These are phyloP conservation scores for Callospermophilus lateralis DNA, from an alignment of 2,113 vertebrate genomes.

Conservation along the genomic window DNA sequence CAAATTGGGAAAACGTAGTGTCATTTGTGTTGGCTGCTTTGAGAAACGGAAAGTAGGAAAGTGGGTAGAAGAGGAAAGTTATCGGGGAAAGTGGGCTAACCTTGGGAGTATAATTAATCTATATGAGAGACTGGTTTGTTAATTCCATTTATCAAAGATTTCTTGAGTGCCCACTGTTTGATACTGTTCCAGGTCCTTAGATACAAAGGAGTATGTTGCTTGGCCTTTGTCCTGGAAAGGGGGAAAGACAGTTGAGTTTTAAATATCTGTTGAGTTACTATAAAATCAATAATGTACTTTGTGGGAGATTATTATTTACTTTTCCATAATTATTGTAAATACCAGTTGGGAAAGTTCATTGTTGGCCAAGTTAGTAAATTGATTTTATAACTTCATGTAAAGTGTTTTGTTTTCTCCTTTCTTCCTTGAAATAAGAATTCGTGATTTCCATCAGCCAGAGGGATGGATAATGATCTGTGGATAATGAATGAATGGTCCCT, in stretches of 20 bases:
- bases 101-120: background rate
- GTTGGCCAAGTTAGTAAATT: background rate
- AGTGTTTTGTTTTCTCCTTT: constrained; percentile 14
- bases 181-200: background rate
- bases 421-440: constrained; percentile 9
- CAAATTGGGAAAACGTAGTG: background rate
- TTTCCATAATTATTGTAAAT: background rate
- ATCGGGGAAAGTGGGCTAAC: too few relatives aligned
- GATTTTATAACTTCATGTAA: constrained; percentile 21
- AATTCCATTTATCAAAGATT: background rate
- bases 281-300: background rate
- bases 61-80: background rate
- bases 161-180: background rate
- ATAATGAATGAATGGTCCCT: background rate
- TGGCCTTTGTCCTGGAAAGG: background rate
- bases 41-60: background rate
- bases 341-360: background rate
- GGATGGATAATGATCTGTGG: background rate
- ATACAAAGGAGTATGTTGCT: background rate
- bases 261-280: background rate
- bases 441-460: background rate
- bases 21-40: background rate
- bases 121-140: background rate
- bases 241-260: background rate
- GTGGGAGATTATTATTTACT: background rate